Percentiles rank a stretch among this genome's conserved stretches.
These are phyloP conservation scores for Zaprionus bogoriensis DNA, from an alignment of 2,888 invertebrate genomes.

Conservation along the genomic window DNA sequence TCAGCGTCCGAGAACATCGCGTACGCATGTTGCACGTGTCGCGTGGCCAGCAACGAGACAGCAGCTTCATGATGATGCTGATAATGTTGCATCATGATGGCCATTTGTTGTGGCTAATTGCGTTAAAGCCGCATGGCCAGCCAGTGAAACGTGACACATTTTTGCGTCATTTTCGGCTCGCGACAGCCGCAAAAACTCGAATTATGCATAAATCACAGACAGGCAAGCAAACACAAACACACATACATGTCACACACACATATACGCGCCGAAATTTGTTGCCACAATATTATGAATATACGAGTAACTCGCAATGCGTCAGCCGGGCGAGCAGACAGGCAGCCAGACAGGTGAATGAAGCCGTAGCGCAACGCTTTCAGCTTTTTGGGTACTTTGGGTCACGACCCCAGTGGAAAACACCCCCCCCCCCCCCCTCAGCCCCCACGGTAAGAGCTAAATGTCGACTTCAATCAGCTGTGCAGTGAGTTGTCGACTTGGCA, in stretches of 20 bases:
- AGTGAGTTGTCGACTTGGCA: conserved; percentile 46
- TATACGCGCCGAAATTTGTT: conserved; percentile 17
- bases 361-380: conserved; percentile 38
- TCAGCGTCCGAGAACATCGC: conserved; percentile 40
- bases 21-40: conserved; percentile 60
- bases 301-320: conserved; percentile 17
- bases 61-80: conserved; percentile 4
- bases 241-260: conserved; percentile 10
- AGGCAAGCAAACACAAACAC: conserved; percentile 15
- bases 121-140: conserved; percentile 67
- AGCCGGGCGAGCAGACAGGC: conserved; percentile 22
- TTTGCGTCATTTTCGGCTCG: conserved; percentile 49
- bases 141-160: conserved; percentile 70
- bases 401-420: background rate
- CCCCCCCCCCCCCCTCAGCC: background rate
- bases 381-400: conserved; percentile 34
- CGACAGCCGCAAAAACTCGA: conserved; percentile 16
- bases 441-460: conserved; percentile 32
- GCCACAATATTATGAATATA: conserved; percentile 55
- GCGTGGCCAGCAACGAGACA: conserved; percentile 19
- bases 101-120: conserved; percentile 69
- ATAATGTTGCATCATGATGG: conserved; percentile 36
- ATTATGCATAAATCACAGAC: conserved; percentile 51
- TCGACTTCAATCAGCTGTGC: conserved; percentile 65
- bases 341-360: conserved; percentile 36